A percentile compares a stretch with the other conserved stretches of the same genome.
These are phyloP conservation scores for Xestia xanthographa DNA, from an alignment of 2,888 invertebrate genomes.

Conservation along the genomic window DNA sequence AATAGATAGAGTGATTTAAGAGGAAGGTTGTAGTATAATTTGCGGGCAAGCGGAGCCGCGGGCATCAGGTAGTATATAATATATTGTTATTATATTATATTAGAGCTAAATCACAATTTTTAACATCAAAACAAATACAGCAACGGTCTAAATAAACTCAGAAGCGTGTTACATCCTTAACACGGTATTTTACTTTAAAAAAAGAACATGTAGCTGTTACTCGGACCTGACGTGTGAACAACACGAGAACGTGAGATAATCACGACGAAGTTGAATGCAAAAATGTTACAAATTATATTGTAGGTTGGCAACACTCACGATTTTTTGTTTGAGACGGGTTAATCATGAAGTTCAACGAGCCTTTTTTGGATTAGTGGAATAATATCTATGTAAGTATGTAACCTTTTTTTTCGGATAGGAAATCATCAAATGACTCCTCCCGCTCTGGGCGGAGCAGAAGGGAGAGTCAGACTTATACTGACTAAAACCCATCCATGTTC, in stretches of 20 bases:
- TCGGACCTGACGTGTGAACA: constrained; percentile 60
- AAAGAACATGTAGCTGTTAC: constrained; percentile 20
- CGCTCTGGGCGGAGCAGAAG: no score
- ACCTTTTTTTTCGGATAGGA: no score
- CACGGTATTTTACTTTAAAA: constrained; percentile 34
- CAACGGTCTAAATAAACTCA: constrained; percentile 29
- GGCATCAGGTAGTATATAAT: no score
- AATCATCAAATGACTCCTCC: no score
- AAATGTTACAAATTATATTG: constrained; percentile 51
- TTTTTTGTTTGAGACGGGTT: constrained; percentile 34
- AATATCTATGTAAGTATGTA: not conserved
- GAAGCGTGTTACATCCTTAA: constrained; percentile 23
- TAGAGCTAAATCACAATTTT: constrained; percentile 3
- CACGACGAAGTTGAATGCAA: constrained; percentile 55
- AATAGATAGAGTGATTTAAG: no score
- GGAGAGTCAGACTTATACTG: no score
- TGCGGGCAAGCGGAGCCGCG: no score
- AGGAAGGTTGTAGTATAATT: no score
- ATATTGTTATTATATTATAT: no score
- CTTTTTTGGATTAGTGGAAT: not conserved
- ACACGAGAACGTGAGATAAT: constrained; percentile 64
- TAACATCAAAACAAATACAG: constrained; percentile 1
- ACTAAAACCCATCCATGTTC: no score
- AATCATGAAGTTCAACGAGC: constrained; percentile 31
- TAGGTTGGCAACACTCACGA: constrained; percentile 38